Base-by-base conservation (phyloP, 2,797 vertebrate genomes). In the Gila robusta region DNA sequence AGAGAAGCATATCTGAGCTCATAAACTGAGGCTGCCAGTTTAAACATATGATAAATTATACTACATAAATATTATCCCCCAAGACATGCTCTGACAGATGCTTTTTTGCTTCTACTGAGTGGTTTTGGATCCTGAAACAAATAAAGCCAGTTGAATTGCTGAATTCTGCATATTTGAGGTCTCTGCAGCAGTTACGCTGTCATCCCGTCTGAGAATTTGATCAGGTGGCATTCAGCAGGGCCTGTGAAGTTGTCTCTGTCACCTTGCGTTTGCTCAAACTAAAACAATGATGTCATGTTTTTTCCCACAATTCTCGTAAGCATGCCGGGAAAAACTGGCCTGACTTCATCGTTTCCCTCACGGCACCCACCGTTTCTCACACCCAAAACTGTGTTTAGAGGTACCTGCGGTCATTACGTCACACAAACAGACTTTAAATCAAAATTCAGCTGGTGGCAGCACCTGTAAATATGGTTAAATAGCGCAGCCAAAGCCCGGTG, bases 261-360 rank as follows among this genome's bases (percentile, higher is more conserved):
- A 44, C 86, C 76, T 91, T 87, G 52, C 10, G 16, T 87, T 82
- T 35, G 67, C 56, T 86, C 47, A 83, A 80, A 83, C 47, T 56
- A 76, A 87, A 88, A 90, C 72, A 87, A 82, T 79, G 84, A 86
- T 67, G 73, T 89, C 84, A 87, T 89, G 37, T 56, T 88, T 77
- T 76, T 86, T 56, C 71, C 71, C 71, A 84, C 79, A 69, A 49
- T 86, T 88, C 64, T 73, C 56, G 21, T 41, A 87, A 56, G 64
- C 71, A 79, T 81, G 52, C 54, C 10, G 67, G 81, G 82, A 78
- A 86, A 82, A 85, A 81, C 52, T 67, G 39, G 39, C 67, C 39
- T 32, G 37, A 85, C 66, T 71, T 79, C 28, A 79, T 52, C 67
- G 54, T 87, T 56, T 91, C 81, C 82, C 62, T 85, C 41, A 67